These are phyloP conservation scores for Remorina albescens DNA, from an alignment of 2,797 vertebrate species.

Conservation along the genomic window DNA sequence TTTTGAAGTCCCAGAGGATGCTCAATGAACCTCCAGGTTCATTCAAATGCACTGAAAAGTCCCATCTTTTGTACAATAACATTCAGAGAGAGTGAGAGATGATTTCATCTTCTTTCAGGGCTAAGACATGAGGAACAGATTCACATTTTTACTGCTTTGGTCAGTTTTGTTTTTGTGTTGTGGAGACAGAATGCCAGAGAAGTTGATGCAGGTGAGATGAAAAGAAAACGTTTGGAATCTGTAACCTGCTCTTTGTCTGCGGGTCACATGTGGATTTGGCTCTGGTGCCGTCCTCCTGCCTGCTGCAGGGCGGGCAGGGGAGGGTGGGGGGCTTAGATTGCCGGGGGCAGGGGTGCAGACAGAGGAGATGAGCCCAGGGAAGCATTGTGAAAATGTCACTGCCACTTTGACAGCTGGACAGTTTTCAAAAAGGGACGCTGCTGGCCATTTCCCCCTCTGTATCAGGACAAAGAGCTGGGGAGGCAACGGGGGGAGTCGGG, in stretches of 20 bases:
- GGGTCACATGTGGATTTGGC: conserved; percentile 55
- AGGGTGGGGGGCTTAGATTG: conserved; percentile 57
- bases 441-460: conserved; percentile 83
- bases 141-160: conserved; percentile 7
- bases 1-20: conserved; percentile 27
- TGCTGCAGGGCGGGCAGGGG: conserved; percentile 34
- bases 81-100: conserved; percentile 10
- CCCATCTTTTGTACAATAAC: conserved; percentile 21
- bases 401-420: conserved; percentile 89
- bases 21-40: conserved; percentile 26
- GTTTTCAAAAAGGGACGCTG: conserved; percentile 86
- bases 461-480: conserved; percentile 79
- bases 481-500: conserved; percentile 57
- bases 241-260: conserved; percentile 41
- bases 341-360: conserved; percentile 48
- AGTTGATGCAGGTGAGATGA: conserved; percentile 23
- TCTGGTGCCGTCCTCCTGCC: conserved; percentile 25
- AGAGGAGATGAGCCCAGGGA: conserved; percentile 74
- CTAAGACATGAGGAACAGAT: not conserved
- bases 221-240: conserved; percentile 29
- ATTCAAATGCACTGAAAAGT: conserved; percentile 23
- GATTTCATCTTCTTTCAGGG: conserved; percentile 14
- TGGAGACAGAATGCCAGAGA: conserved; percentile 26
- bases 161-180: conserved; percentile 17
- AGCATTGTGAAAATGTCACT: conserved; percentile 87